Evolutionary conservation across 2,888 invertebrate genomes (phyloP).

Genomic region (Oscheius sp.): DNA sequence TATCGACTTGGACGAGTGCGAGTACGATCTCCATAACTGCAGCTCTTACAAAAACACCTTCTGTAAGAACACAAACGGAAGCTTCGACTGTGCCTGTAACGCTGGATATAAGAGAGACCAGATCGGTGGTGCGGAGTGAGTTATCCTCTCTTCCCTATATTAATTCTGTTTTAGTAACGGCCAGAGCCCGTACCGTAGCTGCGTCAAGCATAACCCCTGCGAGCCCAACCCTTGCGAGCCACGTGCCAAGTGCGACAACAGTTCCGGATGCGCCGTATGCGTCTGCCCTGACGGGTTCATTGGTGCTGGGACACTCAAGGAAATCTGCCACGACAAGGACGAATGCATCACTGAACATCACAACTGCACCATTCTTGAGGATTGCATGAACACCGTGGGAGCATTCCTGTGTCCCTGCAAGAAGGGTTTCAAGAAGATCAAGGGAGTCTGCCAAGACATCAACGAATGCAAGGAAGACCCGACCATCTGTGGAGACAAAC

Average conservation of each 20-base stretch:
- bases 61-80: constrained; percentile 7
- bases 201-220: constrained; percentile 3
- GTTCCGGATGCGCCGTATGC: constrained; percentile 16
- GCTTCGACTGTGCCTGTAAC: constrained; percentile 4
- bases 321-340: constrained; percentile 24
- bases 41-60: background rate
- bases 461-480: constrained; percentile 20
- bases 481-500: background rate
- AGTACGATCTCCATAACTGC: constrained; percentile 2
- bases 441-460: constrained; percentile 5
- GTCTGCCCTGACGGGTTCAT: constrained; percentile 18
- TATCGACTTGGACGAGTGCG: constrained; percentile 23
- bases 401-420: constrained; percentile 22
- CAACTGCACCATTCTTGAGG: constrained; percentile 20
- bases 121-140: constrained; percentile 28
- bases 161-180: background rate
- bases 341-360: constrained; percentile 14
- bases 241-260: constrained; percentile 20
- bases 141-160: background rate
- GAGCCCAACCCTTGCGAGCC: background rate
- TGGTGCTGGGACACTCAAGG: constrained; percentile 28
- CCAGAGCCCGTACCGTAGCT: background rate
- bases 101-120: constrained; percentile 8
- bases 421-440: constrained; percentile 16
- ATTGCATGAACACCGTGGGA: constrained; percentile 7